Conservation (phyloP, 2,797 vertebrate species). For the Microcaecilia unicolor region DNA sequence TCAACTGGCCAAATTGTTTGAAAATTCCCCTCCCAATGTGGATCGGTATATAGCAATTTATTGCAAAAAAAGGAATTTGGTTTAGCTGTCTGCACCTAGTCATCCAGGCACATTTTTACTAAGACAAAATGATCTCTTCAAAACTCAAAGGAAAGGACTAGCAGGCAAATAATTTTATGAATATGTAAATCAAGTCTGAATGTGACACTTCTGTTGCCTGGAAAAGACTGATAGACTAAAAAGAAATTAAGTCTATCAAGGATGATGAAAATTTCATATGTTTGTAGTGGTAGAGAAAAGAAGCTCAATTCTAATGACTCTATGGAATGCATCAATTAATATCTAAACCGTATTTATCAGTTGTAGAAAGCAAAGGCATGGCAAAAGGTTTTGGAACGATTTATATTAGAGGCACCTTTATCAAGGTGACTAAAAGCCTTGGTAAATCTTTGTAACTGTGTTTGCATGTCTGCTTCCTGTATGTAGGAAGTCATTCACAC, state of each 20-base stretch:
- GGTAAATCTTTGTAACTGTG: no score
- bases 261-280: constrained; percentile 3
- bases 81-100: not conserved
- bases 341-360: not conserved
- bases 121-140: not conserved
- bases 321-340: not conserved
- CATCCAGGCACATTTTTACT: not conserved
- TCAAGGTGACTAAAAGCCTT: no score
- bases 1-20: no score
- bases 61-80: not conserved
- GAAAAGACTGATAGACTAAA: not conserved
- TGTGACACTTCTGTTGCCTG: not conserved
- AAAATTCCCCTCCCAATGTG: no score
- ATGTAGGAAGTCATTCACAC: no score
- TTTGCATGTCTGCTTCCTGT: no score
- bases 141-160: not conserved
- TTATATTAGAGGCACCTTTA: no score
- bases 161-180: not conserved
- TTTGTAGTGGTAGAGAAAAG: not conserved
- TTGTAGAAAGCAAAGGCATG: not conserved
- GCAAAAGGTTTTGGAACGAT: not conserved
- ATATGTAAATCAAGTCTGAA: not conserved
- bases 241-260: constrained; percentile 3
- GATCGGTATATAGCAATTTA: not conserved
- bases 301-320: not conserved